Base-by-base conservation (phyloP, 2,113 vertebrate species). In the Urocynchramus pylzowi region DNA sequence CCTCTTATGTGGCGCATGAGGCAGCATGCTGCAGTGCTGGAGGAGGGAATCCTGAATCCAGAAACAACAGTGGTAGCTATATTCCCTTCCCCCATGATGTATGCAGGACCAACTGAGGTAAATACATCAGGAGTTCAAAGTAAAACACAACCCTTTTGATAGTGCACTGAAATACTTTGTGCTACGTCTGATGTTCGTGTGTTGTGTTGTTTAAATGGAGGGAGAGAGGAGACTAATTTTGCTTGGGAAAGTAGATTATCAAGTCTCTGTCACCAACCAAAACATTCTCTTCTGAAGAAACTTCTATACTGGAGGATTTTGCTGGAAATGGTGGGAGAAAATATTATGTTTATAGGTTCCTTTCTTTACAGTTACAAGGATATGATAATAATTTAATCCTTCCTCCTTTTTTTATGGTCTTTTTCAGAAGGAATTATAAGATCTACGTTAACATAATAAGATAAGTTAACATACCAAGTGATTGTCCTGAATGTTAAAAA, bases 31-130 rank as follows among this genome's bases (percentile, higher is more conserved):
- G 99, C 99, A 0, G 99, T 99, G 37, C 98, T 99, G 95, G 99
- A 99, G 77, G 99, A 99, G 89, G 99, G 99, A 4, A 50, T 99
- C 61, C 97, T 99, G 52, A 98, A 99, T 35, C 98, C 99, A 45
- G 98, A 98, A 65, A 98, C 98, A 3, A 99, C 99, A 1, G 98
- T 99, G 49, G 99, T 99, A 87, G 99, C 99, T 65, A 99, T 99
- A 97, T 99, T 99, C 86, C 99, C 99, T 23, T 99, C 99, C 22
- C 99, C 99, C 60, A 99, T 99, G 99, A 99, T 99, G 99, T 99
- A 99, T 71, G 99, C 99, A 6, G 99, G 99, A 37, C 99, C 99
- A 79, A 99, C 99, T 3, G 99, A 99, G 99, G 99, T 99, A 98
- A 97, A 22, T 42, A 4, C 24, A 53, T 54, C 26, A 12, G 13